These are phyloP conservation scores for Triplophysa rosa DNA, from an alignment of 2,113 vertebrate genomes.

Conservation along the genomic window DNA sequence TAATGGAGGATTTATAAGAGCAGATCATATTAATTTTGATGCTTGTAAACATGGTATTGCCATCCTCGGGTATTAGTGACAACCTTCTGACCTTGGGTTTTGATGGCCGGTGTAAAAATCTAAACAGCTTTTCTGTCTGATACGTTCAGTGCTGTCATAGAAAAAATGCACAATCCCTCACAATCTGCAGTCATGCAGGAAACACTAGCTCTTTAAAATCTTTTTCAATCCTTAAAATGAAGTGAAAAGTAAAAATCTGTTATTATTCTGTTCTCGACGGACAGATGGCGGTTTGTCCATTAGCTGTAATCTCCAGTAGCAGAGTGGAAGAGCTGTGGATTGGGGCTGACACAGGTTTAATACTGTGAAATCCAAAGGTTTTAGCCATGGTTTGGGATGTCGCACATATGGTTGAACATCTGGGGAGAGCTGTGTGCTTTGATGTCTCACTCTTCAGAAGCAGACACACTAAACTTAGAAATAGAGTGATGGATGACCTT, in stretches of 20 bases:
- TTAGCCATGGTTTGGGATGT: conserved; percentile 73
- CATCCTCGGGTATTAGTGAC: not conserved
- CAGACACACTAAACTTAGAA: not conserved
- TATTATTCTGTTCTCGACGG: conserved; percentile 61
- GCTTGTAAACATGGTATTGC: not conserved
- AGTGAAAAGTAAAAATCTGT: conserved; percentile 59
- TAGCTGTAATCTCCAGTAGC: conserved; percentile 78
- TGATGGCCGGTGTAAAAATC: conserved; percentile 1
- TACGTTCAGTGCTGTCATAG: not conserved
- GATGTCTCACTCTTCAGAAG: not conserved
- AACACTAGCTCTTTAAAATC: conserved; percentile 37
- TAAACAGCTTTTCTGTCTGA: not conserved
- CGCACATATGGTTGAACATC: conserved; percentile 82
- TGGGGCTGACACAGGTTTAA: conserved; percentile 86
- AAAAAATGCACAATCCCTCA: not conserved
- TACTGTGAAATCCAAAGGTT: conserved; percentile 74
- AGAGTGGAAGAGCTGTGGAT: conserved; percentile 79
- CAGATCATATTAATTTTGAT: not conserved
- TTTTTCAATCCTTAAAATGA: conserved; percentile 42
- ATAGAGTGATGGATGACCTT: not conserved
- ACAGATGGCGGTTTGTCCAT: conserved; percentile 84
- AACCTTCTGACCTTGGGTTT: not conserved
- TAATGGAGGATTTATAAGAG: not conserved
- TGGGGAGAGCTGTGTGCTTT: conserved; percentile 58
- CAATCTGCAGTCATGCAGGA: conserved; percentile 44